Evolutionary conservation across 2,113 vertebrate genomes (phyloP).

Genomic region (Scartelaos histophorus): DNA sequence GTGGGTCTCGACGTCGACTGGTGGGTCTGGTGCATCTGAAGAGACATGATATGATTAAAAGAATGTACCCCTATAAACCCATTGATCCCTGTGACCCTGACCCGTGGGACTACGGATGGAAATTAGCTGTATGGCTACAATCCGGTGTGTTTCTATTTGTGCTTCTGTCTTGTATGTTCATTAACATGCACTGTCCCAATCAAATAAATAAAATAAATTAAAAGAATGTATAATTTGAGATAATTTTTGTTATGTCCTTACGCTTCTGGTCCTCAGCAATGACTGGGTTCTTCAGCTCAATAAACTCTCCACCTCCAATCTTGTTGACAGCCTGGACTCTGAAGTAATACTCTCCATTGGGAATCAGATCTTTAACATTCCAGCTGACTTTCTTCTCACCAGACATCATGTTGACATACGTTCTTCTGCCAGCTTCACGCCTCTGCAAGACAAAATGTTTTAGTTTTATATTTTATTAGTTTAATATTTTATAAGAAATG

Average conservation of each 20-base stretch:
- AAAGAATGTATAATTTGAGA: background rate
- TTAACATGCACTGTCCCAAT: no score
- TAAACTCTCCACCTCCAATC: conserved; percentile 94
- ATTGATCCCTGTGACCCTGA: no score
- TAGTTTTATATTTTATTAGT: background rate
- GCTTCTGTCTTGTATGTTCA: no score
- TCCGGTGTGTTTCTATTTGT: no score
- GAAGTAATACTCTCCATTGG: conserved; percentile 96
- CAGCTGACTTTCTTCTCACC: conserved; percentile 95
- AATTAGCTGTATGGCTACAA: no score
- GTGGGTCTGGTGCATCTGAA: conserved; percentile 91
- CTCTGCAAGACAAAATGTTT: conserved; percentile 71
- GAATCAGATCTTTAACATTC: conserved; percentile 94
- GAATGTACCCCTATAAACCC: no score
- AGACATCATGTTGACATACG: conserved; percentile 96
- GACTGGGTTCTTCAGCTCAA: conserved; percentile 92
- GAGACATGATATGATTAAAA: background rate
- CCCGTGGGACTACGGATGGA: no score
- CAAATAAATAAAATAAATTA: no score
- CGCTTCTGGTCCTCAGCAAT: conserved; percentile 96
- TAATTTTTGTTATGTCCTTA: conserved; percentile 69
- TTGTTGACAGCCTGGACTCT: conserved; percentile 96
- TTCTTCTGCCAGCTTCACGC: conserved; percentile 93
- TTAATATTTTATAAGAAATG: background rate
- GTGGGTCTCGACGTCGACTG: conserved; percentile 89